Evolutionary conservation across 2,797 vertebrate genomes (phyloP), one percentile per base, ranked within the genome.

Genomic region (Gymnothorax javanicus): DNA sequence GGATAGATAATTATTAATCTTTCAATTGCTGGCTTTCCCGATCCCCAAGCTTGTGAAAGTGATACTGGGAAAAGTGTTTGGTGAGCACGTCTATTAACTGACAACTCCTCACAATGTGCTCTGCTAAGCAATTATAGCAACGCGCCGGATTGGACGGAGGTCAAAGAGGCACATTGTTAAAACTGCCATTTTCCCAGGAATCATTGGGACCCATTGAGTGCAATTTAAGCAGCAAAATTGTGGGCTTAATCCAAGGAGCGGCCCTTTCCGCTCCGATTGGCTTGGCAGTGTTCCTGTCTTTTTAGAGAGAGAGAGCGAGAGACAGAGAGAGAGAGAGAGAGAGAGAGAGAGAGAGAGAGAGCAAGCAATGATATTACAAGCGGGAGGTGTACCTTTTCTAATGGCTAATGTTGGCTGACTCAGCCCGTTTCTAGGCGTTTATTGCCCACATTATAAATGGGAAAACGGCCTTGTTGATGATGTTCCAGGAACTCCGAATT

Each of bases 401-500:
- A 54, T 54, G 77, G 52, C 83, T 50, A 20, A 33, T 15, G 20
- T 52, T 84, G 33, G 59, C 59, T 84, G n/a, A 20, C 27, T 60
- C 82, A 59, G 60, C 62, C 33, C n/a, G 3, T 69, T 50, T 23
- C 17, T 54, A 50, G 77, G 54, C 54, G 69, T 64, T 60, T 77
- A 88, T 86, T 83, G 84, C 56, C 79, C 77, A n/a, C 25, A 54
- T 54, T 43, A 57, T 71, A 59, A 20, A 50, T 25, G 59, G 27
- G 7, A 4, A 73, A 23, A 43, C 50, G 33, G 75, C 11, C 43
- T 79, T 60, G 54, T 77, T 84, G 27, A 64, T 67, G 50, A 54
- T 77, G 33, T 9, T 50, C 60, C 85, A 11, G 71, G 1, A 4
- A 52, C 12, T 83, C 27, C 8, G 33, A 33, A n/a, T 56, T 54